Base-by-base conservation (phyloP, 2,113 vertebrate species). In the Hystrix cristata region DNA sequence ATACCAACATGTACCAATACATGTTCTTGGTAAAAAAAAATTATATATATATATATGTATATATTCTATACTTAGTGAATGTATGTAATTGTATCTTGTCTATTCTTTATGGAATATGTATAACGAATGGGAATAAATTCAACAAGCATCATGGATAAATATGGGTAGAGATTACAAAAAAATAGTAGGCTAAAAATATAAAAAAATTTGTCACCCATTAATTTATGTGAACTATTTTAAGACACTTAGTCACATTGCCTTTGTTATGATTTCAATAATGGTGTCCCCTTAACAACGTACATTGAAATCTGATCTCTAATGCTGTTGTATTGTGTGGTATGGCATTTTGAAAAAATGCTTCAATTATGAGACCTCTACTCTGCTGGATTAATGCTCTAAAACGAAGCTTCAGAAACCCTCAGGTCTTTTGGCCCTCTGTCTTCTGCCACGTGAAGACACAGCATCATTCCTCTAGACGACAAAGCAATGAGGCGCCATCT, bases 161-260 rank as follows among this genome's bases (percentile, higher is more conserved):
- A 34, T 79, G 7, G 7, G 21, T 72, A 5, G 9, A 88, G 27
- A 76, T 0, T 16, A 96, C 18, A 55, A 64, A 57, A 16, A 43
- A 55, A 34, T 71, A 60, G 4, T 64, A 78, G 65, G 51, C 9
- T 85, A 82, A 65, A 81, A 94, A 51, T 95, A 6, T 80, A 82
- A 65, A 81, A 94, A 51, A 94, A 6, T 80, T 94, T n/a, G 72
- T 31, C 65, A 7, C 60, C 15, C 48, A 60, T 4, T 96, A 27
- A 74, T 79, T 85, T 31, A 38, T 88, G 38, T 86, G 67, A 48
- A 93, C 94, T 88, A 89, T 74, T 74, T 11, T n/a, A 72, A 90
- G 21, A 72, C 14, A 72, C 21, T 18, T 19, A 53, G 46, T 93
- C 65, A 74, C 12, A 34, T 72, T 81, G 60, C 0, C 5, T 51